Conservation (phyloP, 2,888 invertebrate genomes). For the Hesperia comma region DNA sequence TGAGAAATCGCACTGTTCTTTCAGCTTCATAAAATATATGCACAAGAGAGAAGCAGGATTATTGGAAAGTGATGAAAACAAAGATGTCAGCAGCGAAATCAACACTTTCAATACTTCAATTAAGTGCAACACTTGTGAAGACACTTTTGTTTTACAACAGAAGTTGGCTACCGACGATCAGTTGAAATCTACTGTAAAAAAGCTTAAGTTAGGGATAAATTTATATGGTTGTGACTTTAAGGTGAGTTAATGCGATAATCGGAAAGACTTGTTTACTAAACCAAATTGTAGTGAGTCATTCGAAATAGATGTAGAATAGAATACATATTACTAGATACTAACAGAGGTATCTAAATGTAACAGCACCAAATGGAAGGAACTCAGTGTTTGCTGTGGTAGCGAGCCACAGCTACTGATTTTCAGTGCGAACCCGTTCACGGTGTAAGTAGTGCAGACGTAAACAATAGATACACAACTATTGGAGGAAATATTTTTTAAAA, state of each 20-base stretch:
- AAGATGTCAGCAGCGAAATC: conserved; percentile 41
- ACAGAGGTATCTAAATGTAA: too few species aligned
- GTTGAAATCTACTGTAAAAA: conserved; percentile 64
- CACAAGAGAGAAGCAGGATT: conserved; percentile 57
- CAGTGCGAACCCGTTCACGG: too few species aligned
- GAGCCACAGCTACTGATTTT: too few species aligned
- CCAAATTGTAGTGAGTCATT: too few species aligned
- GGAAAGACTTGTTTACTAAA: too few species aligned
- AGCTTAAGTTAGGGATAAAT: conserved; percentile 74
- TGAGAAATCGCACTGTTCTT: conserved; percentile 47
- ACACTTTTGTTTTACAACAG: conserved; percentile 58
- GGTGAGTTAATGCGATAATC: conserved; percentile 48
- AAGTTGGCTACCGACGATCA: conserved; percentile 60
- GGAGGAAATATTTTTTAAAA: not conserved
- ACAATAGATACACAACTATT: too few species aligned
- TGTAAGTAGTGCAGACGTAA: too few species aligned
- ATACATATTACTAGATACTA: too few species aligned
- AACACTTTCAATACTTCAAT: conserved; percentile 35
- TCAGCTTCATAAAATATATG: conserved; percentile 72
- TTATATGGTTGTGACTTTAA: conserved; percentile 78
- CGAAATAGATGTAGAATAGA: too few species aligned
- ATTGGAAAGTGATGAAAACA: conserved; percentile 37
- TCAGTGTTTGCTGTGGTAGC: too few species aligned
- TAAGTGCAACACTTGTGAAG: conserved; percentile 66
- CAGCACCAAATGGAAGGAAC: too few species aligned